Evolutionary conservation across 2,888 invertebrate genomes (phyloP).

Genomic region (Baccha elongata): DNA sequence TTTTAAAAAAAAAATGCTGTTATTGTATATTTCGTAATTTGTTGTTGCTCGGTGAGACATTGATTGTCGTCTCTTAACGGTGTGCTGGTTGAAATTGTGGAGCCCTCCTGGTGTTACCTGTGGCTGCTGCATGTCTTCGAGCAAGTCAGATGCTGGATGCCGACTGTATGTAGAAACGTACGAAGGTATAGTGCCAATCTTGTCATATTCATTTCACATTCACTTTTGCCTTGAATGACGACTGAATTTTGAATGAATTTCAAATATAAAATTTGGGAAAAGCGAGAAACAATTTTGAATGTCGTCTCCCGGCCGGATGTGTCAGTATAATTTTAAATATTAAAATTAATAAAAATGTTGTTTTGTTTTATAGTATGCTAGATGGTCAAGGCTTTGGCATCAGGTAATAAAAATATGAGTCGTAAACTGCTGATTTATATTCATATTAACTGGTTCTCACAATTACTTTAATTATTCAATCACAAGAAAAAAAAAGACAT

Average conservation of each 20-base stretch:
- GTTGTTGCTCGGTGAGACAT: conserved; percentile 43
- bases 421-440: conserved; percentile 37
- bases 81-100: conserved; percentile 24
- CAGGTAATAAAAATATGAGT: conserved; percentile 30
- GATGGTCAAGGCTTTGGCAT: background rate
- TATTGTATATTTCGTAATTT: conserved; percentile 18
- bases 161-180: conserved; percentile 22
- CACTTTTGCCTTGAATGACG: conserved; percentile 51
- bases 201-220: conserved; percentile 60
- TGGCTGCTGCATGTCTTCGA: conserved; percentile 29
- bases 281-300: conserved; percentile 42
- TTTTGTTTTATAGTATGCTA: background rate
- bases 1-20: conserved; percentile 27
- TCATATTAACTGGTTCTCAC: conserved; percentile 38
- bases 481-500: conserved; percentile 18
- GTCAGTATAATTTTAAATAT: conserved; percentile 54
- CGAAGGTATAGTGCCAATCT: conserved; percentile 71
- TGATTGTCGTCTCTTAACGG: conserved; percentile 48
- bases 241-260: conserved; percentile 67
- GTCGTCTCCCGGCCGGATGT: conserved; percentile 66
- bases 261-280: conserved; percentile 24
- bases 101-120: conserved; percentile 50
- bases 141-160: conserved; percentile 44
- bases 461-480: conserved; percentile 32
- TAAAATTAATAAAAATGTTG: conserved; percentile 22